These are phyloP conservation scores for Syngnathus scovelli DNA, from an alignment of 2,113 vertebrate genomes.

Conservation along the genomic window DNA sequence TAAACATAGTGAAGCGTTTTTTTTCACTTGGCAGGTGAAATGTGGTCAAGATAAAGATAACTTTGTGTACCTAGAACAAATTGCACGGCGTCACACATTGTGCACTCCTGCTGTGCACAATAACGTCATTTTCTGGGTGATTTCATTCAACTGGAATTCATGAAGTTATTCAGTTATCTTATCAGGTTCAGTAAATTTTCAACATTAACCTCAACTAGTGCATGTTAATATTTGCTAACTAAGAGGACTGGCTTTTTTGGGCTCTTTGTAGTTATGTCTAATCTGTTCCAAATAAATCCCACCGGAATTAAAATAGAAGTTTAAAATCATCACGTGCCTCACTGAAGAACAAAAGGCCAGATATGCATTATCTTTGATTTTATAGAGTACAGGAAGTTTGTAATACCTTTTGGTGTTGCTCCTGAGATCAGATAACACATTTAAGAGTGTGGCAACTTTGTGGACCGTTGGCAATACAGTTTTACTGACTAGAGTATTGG, in stretches of 20 bases:
- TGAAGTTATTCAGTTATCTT: background rate
- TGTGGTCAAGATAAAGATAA: background rate
- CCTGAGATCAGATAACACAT: background rate
- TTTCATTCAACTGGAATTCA: background rate
- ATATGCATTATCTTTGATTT: background rate
- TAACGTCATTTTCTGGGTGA: background rate
- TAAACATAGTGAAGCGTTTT: background rate
- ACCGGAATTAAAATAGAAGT: background rate
- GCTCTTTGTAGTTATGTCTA: background rate
- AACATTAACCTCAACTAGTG: slow-evolving; percentile 14
- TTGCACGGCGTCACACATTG: background rate
- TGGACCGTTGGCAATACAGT: background rate
- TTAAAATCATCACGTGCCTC: background rate
- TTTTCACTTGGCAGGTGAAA: background rate
- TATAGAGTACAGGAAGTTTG: background rate
- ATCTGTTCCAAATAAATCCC: background rate
- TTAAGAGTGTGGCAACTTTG: background rate
- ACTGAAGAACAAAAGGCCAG: background rate
- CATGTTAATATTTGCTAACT: slow-evolving; percentile 35
- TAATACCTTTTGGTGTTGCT: background rate
- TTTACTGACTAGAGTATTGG: background rate
- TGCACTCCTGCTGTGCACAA: background rate
- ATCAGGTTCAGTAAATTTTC: slow-evolving; percentile 1
- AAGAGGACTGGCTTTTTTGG: background rate
- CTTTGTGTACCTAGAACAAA: background rate